A percentile compares a stretch with the other conserved stretches of the same genome.
phyloP scores from a whole-genome alignment of 1,140 invertebrate genomes.

The Caerostris darwini region DNA sequence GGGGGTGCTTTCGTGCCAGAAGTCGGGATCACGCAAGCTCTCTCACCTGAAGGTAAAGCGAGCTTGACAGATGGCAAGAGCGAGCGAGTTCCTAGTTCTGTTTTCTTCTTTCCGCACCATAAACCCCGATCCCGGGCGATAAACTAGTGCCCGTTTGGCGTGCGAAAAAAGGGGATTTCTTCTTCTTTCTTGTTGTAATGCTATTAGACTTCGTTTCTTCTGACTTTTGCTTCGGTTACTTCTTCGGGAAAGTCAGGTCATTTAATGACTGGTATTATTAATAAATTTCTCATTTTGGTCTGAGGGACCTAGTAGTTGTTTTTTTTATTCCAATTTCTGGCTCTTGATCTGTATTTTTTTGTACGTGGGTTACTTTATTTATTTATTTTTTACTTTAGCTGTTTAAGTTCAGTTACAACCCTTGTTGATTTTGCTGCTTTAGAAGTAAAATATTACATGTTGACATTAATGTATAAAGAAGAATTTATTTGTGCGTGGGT shows the following conservation, averaged over 20 bases:
- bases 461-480: too few species aligned
- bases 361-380: too few species aligned
- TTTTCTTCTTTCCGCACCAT: constrained; percentile 7
- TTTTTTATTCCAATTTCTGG: too few species aligned
- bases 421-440: too few species aligned
- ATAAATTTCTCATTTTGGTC: too few species aligned
- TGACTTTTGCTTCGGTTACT: not conserved
- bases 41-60: constrained; percentile 28
- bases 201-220: not conserved
- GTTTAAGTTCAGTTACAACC: too few species aligned
- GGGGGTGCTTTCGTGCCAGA: not conserved
- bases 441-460: too few species aligned
- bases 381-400: too few species aligned
- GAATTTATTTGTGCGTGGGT: too few species aligned
- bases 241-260: not conserved
- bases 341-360: too few species aligned
- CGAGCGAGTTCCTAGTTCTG: not conserved
- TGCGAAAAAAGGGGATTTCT: not conserved
- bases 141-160: not conserved
- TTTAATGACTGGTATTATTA: too few species aligned
- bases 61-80: constrained; percentile 30
- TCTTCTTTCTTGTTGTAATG: not conserved
- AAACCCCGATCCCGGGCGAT: not conserved
- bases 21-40: not conserved
- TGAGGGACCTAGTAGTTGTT: too few species aligned